Evolutionary conservation across 2,797 vertebrate genomes (phyloP), one percentile per base, ranked within the genome.

Genomic region (Neoniphon sammara): DNA sequence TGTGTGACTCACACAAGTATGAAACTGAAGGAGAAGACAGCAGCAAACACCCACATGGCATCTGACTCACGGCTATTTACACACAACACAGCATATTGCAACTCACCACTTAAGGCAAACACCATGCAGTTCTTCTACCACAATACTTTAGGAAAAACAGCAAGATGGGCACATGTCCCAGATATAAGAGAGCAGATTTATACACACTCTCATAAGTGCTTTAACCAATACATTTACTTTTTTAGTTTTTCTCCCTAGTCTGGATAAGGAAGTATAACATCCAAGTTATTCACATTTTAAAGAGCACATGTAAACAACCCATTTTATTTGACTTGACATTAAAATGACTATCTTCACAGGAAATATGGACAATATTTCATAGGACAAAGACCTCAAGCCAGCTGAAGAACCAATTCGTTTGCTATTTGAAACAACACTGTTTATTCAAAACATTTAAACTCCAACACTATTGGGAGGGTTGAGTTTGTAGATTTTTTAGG

Each of bases 51-150:
- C 17, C 14, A 66, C 42, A 11, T 18, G 30, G 18, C 50, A 30
- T 56, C 75, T n/a, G 62, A 34, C 55, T 44, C 2, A 12, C 27
- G 47, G 54, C 53, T 46, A 59, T 59, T n/a, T 52, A 46, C 61
- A 73, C 44, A 49, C 58, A 25, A 70, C n/a, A 69, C 55, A 44
- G 59, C 52, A 60, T 61, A 73, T 50, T 78, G 66, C n/a, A 25
- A 61, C 67, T 72, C 64, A 70, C 55, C 57, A 63, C 47, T 31
- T 64, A 50, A 10, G 71, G 7, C 56, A 21, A 39, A 44, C 11
- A 39, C 77, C 81, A 81, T 85, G 81, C 79, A 81, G 65, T 34
- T 68, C 52, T 0, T 60, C 66, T 66, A 55, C 36, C 34, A 52
- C 8, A 27, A 34, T 23, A 66, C 9, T 66, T 20, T 50, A 52